phyloP scores from a whole-genome alignment of 2,113 vertebrate genomes.

The Aphelocoma coerulescens region DNA sequence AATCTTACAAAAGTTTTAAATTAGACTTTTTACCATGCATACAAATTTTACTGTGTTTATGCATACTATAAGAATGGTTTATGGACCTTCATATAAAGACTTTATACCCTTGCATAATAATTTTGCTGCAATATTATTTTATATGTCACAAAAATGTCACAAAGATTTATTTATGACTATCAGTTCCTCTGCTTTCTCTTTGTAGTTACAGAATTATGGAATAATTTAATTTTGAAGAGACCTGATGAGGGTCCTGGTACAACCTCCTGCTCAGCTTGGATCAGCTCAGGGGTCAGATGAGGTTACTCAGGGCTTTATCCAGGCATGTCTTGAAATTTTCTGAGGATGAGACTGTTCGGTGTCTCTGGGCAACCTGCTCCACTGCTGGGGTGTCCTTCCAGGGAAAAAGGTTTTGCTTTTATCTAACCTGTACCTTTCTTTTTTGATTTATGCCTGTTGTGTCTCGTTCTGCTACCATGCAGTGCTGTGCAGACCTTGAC shows the following conservation, averaged over 20 bases:
- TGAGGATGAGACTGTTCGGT: background rate
- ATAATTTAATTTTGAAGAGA: background rate
- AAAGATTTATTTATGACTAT: background rate
- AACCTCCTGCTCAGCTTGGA: background rate
- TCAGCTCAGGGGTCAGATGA: background rate
- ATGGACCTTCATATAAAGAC: background rate
- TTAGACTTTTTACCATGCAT: background rate
- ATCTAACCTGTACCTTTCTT: background rate
- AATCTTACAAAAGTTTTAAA: background rate
- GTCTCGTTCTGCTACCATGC: background rate
- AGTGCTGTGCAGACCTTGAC: background rate
- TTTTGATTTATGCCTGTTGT: background rate
- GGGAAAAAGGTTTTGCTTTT: background rate
- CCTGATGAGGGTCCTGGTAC: background rate
- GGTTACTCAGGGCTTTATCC: background rate
- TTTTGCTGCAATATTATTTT: slow-evolving; percentile 15
- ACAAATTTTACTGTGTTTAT: background rate
- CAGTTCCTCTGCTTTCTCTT: background rate
- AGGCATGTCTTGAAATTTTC: background rate
- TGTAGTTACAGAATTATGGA: background rate
- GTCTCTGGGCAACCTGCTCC: background rate
- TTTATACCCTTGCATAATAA: background rate
- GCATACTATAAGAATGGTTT: background rate
- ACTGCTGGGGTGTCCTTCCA: background rate
- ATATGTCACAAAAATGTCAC: background rate